Evolutionary conservation across 2,113 vertebrate species (phyloP).

Genomic region (Tyto alba): DNA sequence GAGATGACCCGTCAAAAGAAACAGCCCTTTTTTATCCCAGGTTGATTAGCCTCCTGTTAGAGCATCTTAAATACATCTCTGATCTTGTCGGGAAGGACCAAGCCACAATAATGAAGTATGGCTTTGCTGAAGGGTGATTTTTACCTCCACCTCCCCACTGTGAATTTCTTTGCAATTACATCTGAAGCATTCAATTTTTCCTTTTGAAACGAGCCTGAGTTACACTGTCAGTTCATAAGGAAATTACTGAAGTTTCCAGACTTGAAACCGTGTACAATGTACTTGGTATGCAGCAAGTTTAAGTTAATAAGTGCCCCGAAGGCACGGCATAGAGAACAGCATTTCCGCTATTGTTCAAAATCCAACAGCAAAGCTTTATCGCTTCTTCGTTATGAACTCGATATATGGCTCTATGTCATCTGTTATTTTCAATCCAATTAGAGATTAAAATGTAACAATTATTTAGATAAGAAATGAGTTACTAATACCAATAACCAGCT

Average conservation of each 20-base stretch:
- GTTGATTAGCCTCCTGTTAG: not conserved
- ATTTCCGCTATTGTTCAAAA: not conserved
- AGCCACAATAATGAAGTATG: not conserved
- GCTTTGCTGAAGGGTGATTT: not conserved
- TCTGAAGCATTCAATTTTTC: not conserved
- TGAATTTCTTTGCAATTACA: slow-evolving; percentile 9
- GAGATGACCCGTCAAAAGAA: not conserved
- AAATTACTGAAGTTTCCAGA: not conserved
- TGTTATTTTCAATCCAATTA: not conserved
- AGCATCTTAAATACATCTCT: not conserved
- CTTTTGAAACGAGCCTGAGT: not conserved
- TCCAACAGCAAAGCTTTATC: not conserved
- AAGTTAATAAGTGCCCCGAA: not conserved
- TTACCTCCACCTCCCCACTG: not conserved
- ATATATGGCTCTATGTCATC: not conserved
- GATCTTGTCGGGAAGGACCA: not conserved
- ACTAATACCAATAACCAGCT: not conserved
- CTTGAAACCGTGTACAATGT: not conserved
- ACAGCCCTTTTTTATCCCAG: not conserved
- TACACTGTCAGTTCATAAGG: not conserved
- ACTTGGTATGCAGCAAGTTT: not conserved
- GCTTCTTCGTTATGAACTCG: not conserved
- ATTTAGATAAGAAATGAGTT: not conserved
- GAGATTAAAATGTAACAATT: not conserved
- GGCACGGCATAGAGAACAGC: not conserved